Conservation (phyloP, 2,888 invertebrate species). For the Limnephilus lunatus region DNA sequence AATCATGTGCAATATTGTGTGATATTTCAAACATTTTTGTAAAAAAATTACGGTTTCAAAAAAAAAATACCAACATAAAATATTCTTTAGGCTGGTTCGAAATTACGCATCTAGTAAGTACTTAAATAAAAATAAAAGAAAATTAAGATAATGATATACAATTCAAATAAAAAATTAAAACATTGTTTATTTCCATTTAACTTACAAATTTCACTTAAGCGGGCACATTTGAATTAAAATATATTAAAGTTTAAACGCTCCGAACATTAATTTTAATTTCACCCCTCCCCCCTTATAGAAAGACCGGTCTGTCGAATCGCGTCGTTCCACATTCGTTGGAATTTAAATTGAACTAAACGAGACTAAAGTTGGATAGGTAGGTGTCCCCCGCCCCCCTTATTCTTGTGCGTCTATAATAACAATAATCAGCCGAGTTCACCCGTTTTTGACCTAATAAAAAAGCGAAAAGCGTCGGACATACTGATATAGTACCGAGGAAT, state of each 20-base stretch:
- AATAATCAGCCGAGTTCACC: constrained; percentile 43
- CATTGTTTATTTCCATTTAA: neutral
- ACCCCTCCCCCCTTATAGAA: constrained; percentile 12
- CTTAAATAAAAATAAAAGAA: neutral
- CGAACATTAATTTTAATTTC: constrained; percentile 50
- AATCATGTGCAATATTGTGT: too few species aligned
- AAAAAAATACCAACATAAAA: neutral
- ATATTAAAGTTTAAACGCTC: constrained; percentile 18
- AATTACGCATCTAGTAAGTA: neutral
- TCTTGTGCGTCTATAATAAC: constrained; percentile 11
- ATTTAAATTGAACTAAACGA: constrained; percentile 47
- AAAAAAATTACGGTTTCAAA: too few species aligned
- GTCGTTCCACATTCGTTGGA: constrained; percentile 45
- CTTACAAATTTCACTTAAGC: neutral
- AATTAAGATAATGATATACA: neutral
- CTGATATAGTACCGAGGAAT: neutral
- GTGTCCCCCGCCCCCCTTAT: constrained; percentile 2
- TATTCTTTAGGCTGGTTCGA: neutral
- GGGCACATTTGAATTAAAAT: neutral
- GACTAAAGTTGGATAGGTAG: constrained; percentile 18
- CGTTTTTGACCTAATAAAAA: constrained; percentile 62
- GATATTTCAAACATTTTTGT: too few species aligned
- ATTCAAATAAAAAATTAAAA: neutral
- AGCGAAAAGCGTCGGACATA: constrained; percentile 62
- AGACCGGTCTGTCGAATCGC: constrained; percentile 40